Evolutionary conservation across 2,797 vertebrate genomes (phyloP), one percentile per base, ranked within the genome.

Genomic region (Syngnathus acus): DNA sequence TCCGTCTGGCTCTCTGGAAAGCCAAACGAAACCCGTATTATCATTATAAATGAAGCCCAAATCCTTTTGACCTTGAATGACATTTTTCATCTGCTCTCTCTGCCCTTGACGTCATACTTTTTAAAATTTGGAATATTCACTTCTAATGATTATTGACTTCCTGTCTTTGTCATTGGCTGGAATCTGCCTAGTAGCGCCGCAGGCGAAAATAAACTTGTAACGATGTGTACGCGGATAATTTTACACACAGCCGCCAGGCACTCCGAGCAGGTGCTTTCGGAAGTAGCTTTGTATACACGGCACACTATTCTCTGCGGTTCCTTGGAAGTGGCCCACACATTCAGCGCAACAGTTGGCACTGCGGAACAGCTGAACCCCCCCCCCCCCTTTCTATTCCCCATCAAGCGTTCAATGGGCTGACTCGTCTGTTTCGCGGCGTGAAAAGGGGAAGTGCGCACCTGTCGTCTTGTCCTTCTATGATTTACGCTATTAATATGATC

Each of bases 191-290:
- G 90, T 47, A 32, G 90, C 82, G 79, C 88, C 87, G 84, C 84
- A 62, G 72, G 77, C 89, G 82, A 84, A 91, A 92, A 93, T 91
- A 93, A 88, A 86, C 73, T 74, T 82, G 79, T 83, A 85, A 86
- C 86, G 88, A 86, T 86, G 88, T 87, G 80, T 89, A 84, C 69
- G 32, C 69, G 58, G 83, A 82, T 90, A 76, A 67, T 78, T 88
- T 90, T 89, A 86, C 84, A 79, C 77, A 62, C 72, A 68, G 75
- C 69, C 38, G 69, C 60, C 65, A 54, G 73, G 59, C 64, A 59
- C 39, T 67, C 65, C 42, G 55, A 76, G 78, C 70, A 76, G 72
- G 81, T 72, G 72, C 72, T 78, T 75, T 73, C 71, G 81, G 87
- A 88, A 88, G 85, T 77, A 78, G 80, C 82, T 78, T 77, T 87